Evolutionary conservation across 2,113 vertebrate genomes (phyloP), one percentile per base, ranked within the genome.

Genomic region (Cololabis saira): DNA sequence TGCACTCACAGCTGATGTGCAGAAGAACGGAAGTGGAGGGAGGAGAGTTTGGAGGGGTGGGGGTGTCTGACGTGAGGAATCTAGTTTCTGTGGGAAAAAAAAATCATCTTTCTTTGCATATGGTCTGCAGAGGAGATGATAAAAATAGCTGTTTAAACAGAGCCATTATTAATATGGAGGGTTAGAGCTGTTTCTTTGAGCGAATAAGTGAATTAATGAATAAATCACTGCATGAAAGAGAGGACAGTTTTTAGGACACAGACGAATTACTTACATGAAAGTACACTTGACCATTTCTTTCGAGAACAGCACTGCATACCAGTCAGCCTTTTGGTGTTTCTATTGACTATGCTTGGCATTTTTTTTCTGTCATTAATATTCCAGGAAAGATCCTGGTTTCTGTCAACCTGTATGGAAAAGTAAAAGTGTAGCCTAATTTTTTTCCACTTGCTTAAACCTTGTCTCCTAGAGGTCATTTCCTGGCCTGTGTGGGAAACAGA

Each of bases 31-130:
- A 89, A 88, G 85, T 81, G 80, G 78, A 77, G 78, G 60, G 72
- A 68, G 80, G 72, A 62, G 73, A 61, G 33, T 47, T 16, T 72
- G 42, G 77, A 67, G 69, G 81, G 73, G 16, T 53, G 67, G 67
- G 48, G 60, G 80, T 83, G 85, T 89, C 86, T 89, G 75, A 81
- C 75, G 60, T 67, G 62, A 82, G 89, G 89, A 90, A 87, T 90
- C 73, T 76, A 52, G 67, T 87, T 86, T 89, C 90, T 90, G 90
- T 90, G 90, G 86, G 87, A 90, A 27, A 27, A 27, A 27, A 90
- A 71, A 85, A 89, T 62, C 70, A 30, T 48, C 64, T 83, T 80
- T 81, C 61, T 83, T 53, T 77, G 62, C 55, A 57, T 78, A 67
- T 61, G 74, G 54, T 17, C 51, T 17, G 44, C 65, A 51, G 71